Conservation (phyloP, 2,797 vertebrate genomes). For the Alcedo atthis region DNA sequence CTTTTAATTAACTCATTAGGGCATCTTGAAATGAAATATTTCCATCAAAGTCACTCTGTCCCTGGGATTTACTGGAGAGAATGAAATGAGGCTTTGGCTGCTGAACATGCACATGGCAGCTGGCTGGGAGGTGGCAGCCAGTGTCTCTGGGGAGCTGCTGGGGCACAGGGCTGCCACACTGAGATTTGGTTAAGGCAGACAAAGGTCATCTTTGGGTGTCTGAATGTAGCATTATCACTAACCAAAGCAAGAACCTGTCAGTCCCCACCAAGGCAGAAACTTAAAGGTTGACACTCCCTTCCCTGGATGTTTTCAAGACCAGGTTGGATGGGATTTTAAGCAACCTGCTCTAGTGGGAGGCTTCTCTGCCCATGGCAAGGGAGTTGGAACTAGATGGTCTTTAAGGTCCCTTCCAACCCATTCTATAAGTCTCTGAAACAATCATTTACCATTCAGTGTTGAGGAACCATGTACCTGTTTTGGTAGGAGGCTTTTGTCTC, state of each 20-base stretch:
- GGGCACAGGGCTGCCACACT: too few relatives aligned
- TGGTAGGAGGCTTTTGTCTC: neutral
- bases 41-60: neutral
- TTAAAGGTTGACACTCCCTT: neutral
- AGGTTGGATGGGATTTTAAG: neutral
- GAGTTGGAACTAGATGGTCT: neutral
- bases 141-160: neutral
- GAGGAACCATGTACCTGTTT: rapidly evolving
- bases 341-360: neutral
- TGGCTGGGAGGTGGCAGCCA: rapidly evolving
- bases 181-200: neutral
- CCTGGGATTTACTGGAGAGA: neutral
- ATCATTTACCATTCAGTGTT: neutral
- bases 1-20: neutral
- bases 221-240: rapidly evolving
- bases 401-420: neutral
- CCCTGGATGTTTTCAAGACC: neutral
- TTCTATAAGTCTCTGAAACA: neutral
- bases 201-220: rapidly evolving
- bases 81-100: neutral
- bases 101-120: rapidly evolving
- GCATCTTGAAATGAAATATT: neutral
- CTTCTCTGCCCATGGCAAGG: too few relatives aligned
- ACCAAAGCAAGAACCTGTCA: too few relatives aligned
- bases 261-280: too few relatives aligned